phyloP scores from a whole-genome alignment of 2,888 invertebrate species.

The Sympetrum striolatum region DNA sequence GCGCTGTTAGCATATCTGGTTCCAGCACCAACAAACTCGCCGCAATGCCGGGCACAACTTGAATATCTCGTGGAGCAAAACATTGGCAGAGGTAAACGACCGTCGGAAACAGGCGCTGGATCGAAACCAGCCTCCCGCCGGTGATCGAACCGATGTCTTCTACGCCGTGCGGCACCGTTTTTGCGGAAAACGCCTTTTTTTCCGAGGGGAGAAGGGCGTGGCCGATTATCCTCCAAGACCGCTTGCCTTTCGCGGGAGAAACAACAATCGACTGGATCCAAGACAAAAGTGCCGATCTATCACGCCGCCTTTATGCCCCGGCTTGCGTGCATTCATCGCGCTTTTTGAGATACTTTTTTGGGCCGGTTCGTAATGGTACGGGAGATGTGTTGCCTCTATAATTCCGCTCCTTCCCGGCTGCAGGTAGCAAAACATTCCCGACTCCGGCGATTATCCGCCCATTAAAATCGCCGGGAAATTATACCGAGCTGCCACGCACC shows the following conservation, averaged over 20 bases:
- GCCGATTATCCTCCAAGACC: background rate
- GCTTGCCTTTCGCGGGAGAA: no score
- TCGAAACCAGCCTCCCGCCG: background rate
- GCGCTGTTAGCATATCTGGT: no score
- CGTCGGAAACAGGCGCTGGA: background rate
- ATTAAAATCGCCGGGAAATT: slow-evolving; percentile 9
- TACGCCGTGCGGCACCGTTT: background rate
- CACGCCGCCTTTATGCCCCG: background rate
- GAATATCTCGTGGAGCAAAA: no score
- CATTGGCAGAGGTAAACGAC: no score
- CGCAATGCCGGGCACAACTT: no score
- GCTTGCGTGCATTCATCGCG: background rate
- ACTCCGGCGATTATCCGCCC: slow-evolving; percentile 2
- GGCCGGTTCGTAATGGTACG: background rate
- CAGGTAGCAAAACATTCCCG: background rate
- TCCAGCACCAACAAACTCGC: no score
- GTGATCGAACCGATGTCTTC: background rate
- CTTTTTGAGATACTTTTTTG: background rate
- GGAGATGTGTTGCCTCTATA: background rate
- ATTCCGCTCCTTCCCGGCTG: background rate
- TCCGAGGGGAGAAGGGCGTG: background rate
- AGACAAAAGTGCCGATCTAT: background rate
- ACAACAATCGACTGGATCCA: background rate
- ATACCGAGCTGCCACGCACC: slow-evolving; percentile 8
- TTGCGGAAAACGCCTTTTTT: background rate